Percentiles rank a stretch among this genome's conserved stretches.
Evolutionary conservation across 2,113 vertebrate genomes (phyloP).

Genomic region (Microtus richardsoni): DNA sequence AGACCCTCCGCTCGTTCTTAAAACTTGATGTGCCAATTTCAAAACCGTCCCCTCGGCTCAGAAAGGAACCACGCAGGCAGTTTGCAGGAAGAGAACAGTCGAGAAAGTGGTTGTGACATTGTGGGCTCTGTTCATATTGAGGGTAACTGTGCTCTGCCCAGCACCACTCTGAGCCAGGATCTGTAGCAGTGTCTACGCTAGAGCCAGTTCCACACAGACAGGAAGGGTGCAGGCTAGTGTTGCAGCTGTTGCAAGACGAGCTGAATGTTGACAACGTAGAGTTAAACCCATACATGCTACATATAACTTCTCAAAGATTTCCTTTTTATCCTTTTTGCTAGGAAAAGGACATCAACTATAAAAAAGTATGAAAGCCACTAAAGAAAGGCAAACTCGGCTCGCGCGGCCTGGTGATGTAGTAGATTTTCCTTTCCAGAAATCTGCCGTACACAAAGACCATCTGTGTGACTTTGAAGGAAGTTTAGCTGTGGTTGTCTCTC

Average conservation of each 20-base stretch:
- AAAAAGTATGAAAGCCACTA: slow-evolving; percentile 50
- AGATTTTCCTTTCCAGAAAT: not conserved
- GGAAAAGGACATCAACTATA: slow-evolving; percentile 15
- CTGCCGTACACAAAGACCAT: slow-evolving; percentile 53
- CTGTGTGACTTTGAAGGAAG: slow-evolving; percentile 1
- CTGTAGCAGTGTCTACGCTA: not conserved
- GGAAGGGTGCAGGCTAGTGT: not conserved
- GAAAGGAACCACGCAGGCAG: not conserved
- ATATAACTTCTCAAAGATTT: slow-evolving; percentile 48
- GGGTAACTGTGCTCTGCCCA: not conserved
- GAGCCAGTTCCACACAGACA: not conserved
- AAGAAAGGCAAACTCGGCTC: slow-evolving; percentile 4
- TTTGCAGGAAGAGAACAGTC: slow-evolving; percentile 16
- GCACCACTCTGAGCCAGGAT: not conserved
- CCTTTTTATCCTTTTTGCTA: slow-evolving; percentile 14
- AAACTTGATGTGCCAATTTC: slow-evolving; percentile 50
- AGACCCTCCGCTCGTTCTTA: slow-evolving; percentile 41
- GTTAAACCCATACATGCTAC: not conserved
- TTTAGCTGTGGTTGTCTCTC: slow-evolving; percentile 59
- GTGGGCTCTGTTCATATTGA: not conserved
- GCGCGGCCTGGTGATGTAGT: not conserved
- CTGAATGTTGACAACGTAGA: not conserved
- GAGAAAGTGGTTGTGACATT: not conserved
- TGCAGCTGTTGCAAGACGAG: not conserved
- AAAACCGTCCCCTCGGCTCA: slow-evolving; percentile 23